These are phyloP conservation scores for Psammodynastes pulverulentus DNA, from an alignment of 2,113 vertebrate species.

Conservation along the genomic window DNA sequence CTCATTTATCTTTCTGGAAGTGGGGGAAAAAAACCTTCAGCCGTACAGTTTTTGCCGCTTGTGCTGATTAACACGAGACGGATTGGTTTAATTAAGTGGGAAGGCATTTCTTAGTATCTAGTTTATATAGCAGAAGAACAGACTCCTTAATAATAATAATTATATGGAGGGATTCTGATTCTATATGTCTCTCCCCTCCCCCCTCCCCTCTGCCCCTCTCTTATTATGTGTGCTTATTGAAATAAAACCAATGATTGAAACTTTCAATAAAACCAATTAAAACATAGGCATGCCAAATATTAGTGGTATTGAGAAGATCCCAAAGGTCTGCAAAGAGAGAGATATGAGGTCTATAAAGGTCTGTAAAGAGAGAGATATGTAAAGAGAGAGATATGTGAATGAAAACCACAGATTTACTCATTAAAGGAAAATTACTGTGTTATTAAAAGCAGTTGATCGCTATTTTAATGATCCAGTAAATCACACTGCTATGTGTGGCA, in stretches of 20 bases:
- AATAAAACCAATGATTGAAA: background rate
- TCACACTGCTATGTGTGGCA: background rate
- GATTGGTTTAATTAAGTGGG: background rate
- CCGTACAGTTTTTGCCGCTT: constrained; percentile 7
- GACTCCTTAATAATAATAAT: background rate
- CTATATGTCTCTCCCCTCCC: background rate
- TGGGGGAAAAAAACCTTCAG: background rate
- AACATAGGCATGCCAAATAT: background rate
- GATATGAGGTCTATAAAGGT: no score
- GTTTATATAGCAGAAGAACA: background rate
- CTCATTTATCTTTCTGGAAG: constrained; percentile 29
- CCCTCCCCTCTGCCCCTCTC: background rate
- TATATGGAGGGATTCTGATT: background rate
- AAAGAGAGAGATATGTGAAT: background rate
- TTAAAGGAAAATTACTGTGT: background rate
- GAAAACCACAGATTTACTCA: background rate
- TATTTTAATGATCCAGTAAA: background rate
- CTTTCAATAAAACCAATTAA: background rate
- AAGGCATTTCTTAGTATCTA: background rate
- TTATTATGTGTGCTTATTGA: background rate
- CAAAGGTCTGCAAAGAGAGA: background rate
- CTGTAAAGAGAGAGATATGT: background rate
- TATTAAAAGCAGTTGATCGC: background rate
- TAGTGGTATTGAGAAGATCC: background rate
- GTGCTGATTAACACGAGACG: background rate